A percentile compares a stretch with the other conserved stretches of the same genome.
Evolutionary conservation across 2,888 invertebrate species (phyloP).

Genomic region (Tinea trinotella): DNA sequence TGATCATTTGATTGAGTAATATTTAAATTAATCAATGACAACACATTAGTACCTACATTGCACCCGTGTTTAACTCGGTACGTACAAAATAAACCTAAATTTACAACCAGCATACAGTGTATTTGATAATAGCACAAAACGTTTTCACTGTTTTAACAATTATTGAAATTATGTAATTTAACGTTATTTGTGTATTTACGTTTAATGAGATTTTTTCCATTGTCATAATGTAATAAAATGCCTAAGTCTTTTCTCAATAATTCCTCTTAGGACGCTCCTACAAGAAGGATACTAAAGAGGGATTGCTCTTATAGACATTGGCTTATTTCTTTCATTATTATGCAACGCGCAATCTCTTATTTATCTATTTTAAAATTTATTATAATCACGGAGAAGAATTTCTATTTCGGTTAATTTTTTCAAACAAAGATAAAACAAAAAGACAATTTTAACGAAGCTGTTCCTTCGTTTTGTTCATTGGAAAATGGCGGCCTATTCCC

Average conservation of each 20-base stretch:
- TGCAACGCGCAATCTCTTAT: background rate
- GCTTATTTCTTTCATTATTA: background rate
- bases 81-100: too few species aligned
- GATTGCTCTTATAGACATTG: background rate
- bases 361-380: background rate
- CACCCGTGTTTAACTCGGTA: too few species aligned
- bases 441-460: constrained; percentile 19
- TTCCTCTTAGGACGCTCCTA: background rate
- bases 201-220: background rate
- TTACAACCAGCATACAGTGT: too few species aligned
- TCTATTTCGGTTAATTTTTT: constrained; percentile 2
- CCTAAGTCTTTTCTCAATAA: background rate
- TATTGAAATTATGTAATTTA: too few species aligned
- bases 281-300: background rate
- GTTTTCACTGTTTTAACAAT: too few species aligned
- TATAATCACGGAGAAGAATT: constrained; percentile 8
- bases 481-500: constrained; percentile 19
- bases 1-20: too few species aligned
- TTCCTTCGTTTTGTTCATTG: constrained; percentile 18
- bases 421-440: constrained; percentile 13
- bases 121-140: too few species aligned
- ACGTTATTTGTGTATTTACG: background rate
- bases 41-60: too few species aligned
- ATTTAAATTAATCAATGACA: too few species aligned
- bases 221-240: background rate